Conservation (phyloP, 2,113 vertebrate species). For the Parus major region DNA sequence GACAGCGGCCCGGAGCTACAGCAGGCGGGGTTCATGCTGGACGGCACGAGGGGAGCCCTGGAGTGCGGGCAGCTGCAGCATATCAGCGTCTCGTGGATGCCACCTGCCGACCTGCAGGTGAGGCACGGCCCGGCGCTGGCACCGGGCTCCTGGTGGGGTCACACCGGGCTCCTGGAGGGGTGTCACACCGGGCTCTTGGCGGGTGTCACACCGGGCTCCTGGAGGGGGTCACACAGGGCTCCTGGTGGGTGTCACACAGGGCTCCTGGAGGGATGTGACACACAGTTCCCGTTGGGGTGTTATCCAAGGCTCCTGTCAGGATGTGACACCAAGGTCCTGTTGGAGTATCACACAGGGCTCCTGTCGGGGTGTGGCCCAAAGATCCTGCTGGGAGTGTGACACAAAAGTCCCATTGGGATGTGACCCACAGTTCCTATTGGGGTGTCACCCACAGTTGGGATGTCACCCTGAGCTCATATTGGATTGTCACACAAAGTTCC, state of each 20-base stretch:
- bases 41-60: background rate
- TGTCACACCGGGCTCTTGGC: accelerated
- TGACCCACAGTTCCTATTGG: background rate
- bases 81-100: slow-evolving; percentile 84
- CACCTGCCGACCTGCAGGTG: slow-evolving; percentile 77
- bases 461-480: background rate
- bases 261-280: too few species aligned
- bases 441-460: background rate
- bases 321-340: background rate
- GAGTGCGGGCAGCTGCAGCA: slow-evolving; percentile 72
- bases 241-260: background rate
- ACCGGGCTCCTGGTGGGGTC: accelerated
- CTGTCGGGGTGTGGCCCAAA: background rate
- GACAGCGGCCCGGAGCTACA: background rate
- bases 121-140: background rate
- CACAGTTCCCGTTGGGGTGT: background rate
- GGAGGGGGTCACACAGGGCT: accelerated
- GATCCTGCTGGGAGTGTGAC: background rate
- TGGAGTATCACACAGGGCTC: background rate
- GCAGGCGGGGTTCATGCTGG: background rate
- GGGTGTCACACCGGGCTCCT: background rate
- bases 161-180: accelerated
- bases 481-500: background rate
- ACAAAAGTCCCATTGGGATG: background rate
- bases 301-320: background rate